Base-by-base conservation (phyloP, 1,140 invertebrate genomes). In the Tetragonula clypearis region DNA sequence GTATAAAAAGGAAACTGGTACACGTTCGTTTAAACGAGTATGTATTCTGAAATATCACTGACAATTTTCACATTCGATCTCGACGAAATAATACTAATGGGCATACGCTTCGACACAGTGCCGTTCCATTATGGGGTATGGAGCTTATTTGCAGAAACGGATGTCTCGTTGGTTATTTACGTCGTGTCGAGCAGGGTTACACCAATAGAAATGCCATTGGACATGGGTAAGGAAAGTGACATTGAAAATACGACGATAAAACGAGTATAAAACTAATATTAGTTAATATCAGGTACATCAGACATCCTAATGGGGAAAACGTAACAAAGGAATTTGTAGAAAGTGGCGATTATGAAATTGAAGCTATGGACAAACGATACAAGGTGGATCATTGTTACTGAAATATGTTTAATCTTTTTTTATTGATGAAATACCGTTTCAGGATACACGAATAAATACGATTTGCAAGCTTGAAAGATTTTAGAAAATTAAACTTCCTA, bases 351-450 rank as follows among this genome's bases (percentile, higher is more conserved):
- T 98, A 98, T 92, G 95, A 98, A 91, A 96, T 99, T 19, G 98
- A 98, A 95, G 96, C 97, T 53, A 96, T 97, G 95, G 97, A 98
- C 19, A 95, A 96, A 84, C 96, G 95, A 86, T 96, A 97, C 93
- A 95, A 96, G 55, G 98, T 98, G 0, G 95, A 95, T 19, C 93
- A 97, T 49, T 96, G 98, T 93, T 87, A 97, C 30, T 96, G 95
- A 89, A 97, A 97, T 87, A 97, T 98, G 12, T 98, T 98, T 91
- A 98, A 98, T 95, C 97, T 97, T n/a, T n/a, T n/a, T n/a, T n/a
- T 84, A 96, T 96, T 90, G 95, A 96, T 88, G 93, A 21, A 88
- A 89, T 97, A 49, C 92, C n/a, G n/a, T 93, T 89, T 95, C 95
- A 49, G 6, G 41, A 83, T 86, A 92, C 65, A 81, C 84, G 62